phyloP scores from a whole-genome alignment of 2,113 vertebrate species.

The Chamaea fasciata region DNA sequence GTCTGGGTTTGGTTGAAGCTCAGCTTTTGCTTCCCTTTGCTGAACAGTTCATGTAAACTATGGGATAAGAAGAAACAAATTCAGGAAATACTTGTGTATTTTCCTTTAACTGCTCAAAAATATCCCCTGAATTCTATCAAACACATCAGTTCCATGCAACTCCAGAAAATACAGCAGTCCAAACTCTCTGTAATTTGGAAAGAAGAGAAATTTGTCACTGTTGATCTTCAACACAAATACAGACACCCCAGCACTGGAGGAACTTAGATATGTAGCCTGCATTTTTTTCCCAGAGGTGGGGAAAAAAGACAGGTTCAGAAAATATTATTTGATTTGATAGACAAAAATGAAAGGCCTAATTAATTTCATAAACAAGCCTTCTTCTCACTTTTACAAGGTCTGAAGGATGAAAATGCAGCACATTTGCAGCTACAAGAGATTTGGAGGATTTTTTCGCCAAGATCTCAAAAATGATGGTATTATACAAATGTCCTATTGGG shows the following conservation, averaged over 20 bases:
- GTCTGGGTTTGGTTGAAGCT: slow-evolving; percentile 37
- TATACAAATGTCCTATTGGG: not conserved
- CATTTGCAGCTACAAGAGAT: not conserved
- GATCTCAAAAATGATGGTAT: not conserved
- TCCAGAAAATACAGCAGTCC: not conserved
- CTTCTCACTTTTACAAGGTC: not conserved
- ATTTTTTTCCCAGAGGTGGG: not conserved
- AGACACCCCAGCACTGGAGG: not conserved
- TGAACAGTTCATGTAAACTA: slow-evolving; percentile 43
- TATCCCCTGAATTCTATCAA: slow-evolving; percentile 8
- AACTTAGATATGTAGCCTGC: not conserved
- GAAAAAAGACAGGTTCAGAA: not conserved
- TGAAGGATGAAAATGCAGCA: not conserved
- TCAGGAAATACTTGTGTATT: slow-evolving; percentile 54
- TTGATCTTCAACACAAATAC: not conserved
- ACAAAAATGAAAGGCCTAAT: not conserved
- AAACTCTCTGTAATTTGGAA: not conserved
- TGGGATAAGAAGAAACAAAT: slow-evolving; percentile 51
- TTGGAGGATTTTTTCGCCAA: not conserved
- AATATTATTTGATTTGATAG: not conserved
- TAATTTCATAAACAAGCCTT: not conserved
- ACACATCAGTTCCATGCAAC: not conserved
- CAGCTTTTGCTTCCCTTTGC: slow-evolving; percentile 53
- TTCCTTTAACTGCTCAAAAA: slow-evolving; percentile 19
- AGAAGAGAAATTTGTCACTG: not conserved